Evolutionary conservation across 2,797 vertebrate species (phyloP).

Genomic region (Semotilus atromaculatus): DNA sequence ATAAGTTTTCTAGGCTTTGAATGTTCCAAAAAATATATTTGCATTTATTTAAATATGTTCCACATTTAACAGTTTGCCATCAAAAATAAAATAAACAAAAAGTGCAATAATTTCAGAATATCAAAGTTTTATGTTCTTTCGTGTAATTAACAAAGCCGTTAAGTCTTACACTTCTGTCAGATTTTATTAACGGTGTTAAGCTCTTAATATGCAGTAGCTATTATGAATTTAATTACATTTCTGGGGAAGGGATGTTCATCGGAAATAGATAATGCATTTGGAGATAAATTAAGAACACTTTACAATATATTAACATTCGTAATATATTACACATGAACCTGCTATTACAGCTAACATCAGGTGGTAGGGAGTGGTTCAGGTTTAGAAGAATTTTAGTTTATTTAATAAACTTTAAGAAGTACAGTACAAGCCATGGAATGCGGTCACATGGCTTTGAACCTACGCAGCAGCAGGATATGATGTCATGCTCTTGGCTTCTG

Average conservation of each 20-base stretch:
- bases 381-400: background rate
- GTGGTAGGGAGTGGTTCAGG: background rate
- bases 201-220: background rate
- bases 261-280: background rate
- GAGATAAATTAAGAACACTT: constrained; percentile 4
- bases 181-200: background rate
- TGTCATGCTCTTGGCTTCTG: background rate
- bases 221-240: constrained; percentile 21
- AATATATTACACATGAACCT: background rate
- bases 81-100: constrained; percentile 1
- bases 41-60: constrained; percentile 6
- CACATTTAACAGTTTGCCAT: background rate
- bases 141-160: background rate
- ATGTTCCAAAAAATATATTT: background rate
- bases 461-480: background rate
- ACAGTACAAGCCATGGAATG: background rate
- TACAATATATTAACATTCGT: background rate
- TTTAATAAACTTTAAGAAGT: background rate
- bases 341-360: background rate
- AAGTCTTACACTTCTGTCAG: background rate
- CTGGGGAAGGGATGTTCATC: background rate
- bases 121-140: background rate
- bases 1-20: background rate
- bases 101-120: background rate
- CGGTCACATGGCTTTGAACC: background rate